These are phyloP conservation scores for Contarinia nasturtii DNA, from an alignment of 1,140 invertebrate genomes.

Conservation along the genomic window DNA sequence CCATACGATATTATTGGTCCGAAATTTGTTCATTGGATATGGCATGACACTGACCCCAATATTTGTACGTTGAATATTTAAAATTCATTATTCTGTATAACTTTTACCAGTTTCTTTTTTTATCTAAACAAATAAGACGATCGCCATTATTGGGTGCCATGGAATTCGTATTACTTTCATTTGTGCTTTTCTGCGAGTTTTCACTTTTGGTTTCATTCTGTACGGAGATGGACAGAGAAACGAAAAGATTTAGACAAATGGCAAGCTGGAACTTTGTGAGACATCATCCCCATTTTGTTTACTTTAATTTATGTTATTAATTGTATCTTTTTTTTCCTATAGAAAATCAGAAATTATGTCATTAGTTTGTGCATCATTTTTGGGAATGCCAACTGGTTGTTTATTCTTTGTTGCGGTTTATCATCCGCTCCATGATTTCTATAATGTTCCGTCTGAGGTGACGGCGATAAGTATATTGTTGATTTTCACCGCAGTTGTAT, in stretches of 20 bases:
- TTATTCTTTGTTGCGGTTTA: constrained; percentile 50
- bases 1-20: constrained; percentile 66
- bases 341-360: constrained; percentile 29
- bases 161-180: constrained; percentile 70
- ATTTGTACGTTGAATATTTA: constrained; percentile 23
- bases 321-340: neutral
- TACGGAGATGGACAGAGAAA: constrained; percentile 28
- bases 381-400: constrained; percentile 50
- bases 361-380: constrained; percentile 31
- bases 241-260: constrained; percentile 21
- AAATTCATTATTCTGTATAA: neutral
- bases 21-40: constrained; percentile 66
- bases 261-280: constrained; percentile 25
- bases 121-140: constrained; percentile 24
- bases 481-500: constrained; percentile 34
- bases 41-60: constrained; percentile 73
- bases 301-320: neutral
- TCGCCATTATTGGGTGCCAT: constrained; percentile 56
- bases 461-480: constrained; percentile 42
- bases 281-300: constrained; percentile 6
- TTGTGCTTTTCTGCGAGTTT: constrained; percentile 52
- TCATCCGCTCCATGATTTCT: constrained; percentile 51
- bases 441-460: constrained; percentile 47
- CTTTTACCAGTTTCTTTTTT: neutral
- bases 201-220: constrained; percentile 42